phyloP scores from a whole-genome alignment of 2,113 vertebrate genomes.

The Rhea pennata region DNA sequence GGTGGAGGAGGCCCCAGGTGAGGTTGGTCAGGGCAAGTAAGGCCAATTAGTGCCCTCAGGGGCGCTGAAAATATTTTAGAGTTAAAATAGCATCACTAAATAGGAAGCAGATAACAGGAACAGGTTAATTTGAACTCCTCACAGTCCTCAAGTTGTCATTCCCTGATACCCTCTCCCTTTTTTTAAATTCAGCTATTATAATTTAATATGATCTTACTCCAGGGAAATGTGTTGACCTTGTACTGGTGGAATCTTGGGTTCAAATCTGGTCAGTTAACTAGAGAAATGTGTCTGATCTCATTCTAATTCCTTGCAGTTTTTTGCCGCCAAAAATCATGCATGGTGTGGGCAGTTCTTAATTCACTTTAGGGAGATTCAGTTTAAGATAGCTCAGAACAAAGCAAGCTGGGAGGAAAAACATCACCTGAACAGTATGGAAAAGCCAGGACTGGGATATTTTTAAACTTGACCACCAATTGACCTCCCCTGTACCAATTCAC shows the following conservation, averaged over 20 bases:
- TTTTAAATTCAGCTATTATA: not conserved
- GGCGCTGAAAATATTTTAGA: not conserved
- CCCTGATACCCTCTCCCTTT: not conserved
- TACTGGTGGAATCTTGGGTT: not conserved
- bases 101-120: not conserved
- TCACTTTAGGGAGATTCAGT: not conserved
- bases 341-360: not conserved
- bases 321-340: not conserved
- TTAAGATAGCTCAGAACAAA: not conserved
- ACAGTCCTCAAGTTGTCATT: not conserved
- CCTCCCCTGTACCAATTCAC: not conserved
- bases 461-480: not conserved
- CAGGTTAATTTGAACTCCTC: not conserved
- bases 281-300: not conserved
- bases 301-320: not conserved
- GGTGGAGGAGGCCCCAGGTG: not conserved
- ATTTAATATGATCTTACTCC: not conserved
- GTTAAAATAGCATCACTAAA: not conserved
- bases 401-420: not conserved
- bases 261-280: not conserved
- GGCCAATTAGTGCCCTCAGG: not conserved
- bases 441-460: not conserved
- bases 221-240: not conserved
- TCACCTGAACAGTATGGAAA: not conserved
- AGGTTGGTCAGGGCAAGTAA: not conserved